These are phyloP conservation scores for Tragelaphus strepsiceros DNA, from an alignment of 2,113 vertebrate genomes.

Conservation along the genomic window DNA sequence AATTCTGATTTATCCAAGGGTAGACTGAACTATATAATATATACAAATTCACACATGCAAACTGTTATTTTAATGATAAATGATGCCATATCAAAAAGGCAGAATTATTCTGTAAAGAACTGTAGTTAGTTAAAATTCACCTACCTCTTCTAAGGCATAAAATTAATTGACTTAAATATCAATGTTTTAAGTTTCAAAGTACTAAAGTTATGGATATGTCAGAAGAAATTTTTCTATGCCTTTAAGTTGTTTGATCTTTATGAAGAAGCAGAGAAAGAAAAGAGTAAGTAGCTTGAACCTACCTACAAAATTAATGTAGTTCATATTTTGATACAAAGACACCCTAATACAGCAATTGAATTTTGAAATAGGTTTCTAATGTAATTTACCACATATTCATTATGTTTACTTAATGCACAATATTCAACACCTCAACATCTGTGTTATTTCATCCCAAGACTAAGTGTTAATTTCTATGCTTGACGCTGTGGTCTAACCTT, in stretches of 20 bases:
- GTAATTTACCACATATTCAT: background rate
- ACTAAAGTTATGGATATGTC: slow-evolving; percentile 18
- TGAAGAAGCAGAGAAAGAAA: background rate
- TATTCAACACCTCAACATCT: background rate
- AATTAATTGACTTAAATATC: background rate
- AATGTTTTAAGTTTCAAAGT: background rate
- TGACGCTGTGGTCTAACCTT: background rate
- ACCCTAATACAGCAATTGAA: background rate
- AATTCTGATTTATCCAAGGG: background rate
- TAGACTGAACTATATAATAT: background rate
- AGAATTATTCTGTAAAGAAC: background rate
- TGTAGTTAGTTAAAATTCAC: background rate
- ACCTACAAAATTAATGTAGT: background rate
- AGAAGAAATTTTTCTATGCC: slow-evolving; percentile 12
- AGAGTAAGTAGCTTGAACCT: background rate
- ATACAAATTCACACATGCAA: background rate
- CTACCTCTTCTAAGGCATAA: background rate
- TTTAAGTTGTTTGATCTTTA: slow-evolving; percentile 12
- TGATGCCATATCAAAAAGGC: background rate
- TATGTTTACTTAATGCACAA: background rate
- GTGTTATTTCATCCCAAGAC: background rate
- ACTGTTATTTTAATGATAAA: background rate
- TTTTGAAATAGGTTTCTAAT: background rate
- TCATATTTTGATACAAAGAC: background rate
- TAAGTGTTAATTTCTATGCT: background rate